Conservation (phyloP, 1,140 invertebrate species). For the Zophobas atratus region DNA sequence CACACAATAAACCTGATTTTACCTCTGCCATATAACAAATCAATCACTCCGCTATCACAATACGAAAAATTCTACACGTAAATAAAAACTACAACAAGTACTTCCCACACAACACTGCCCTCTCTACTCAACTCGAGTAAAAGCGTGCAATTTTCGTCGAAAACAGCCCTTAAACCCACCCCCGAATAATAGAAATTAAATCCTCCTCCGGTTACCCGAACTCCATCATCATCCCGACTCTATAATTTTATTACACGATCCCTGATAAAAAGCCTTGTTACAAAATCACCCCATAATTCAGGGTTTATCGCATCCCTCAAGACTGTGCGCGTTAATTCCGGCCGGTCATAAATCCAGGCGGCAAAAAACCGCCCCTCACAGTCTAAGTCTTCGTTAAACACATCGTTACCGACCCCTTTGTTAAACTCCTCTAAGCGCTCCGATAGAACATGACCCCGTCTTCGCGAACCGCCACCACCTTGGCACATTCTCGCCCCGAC, state of each 20-base stretch:
- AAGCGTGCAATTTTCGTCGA: too few species aligned
- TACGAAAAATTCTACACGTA: too few species aligned
- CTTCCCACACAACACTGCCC: too few species aligned
- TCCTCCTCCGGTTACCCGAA: not conserved
- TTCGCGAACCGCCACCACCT: not conserved
- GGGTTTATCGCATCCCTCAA: conserved; percentile 43
- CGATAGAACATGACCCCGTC: conserved; percentile 42
- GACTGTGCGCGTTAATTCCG: conserved; percentile 51
- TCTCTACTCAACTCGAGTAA: too few species aligned
- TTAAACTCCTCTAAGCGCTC: conserved; percentile 56
- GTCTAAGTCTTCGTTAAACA: conserved; percentile 58
- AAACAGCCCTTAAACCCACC: too few species aligned
- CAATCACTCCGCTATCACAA: too few species aligned
- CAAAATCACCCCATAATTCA: conserved; percentile 57
- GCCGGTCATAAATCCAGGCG: conserved; percentile 41
- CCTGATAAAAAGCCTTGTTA: conserved; percentile 53
- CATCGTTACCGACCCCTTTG: conserved; percentile 61
- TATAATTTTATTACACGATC: conserved; percentile 54
- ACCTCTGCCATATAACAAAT: too few species aligned
- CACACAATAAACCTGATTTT: too few species aligned
- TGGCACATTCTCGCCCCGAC: conserved; percentile 50
- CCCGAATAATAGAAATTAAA: too few species aligned
- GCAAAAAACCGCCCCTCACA: conserved; percentile 56
- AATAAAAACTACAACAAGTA: too few species aligned
- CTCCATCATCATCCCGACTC: conserved; percentile 3